Base-by-base conservation (phyloP, 2,113 vertebrate genomes). In the Loxodonta africana region DNA sequence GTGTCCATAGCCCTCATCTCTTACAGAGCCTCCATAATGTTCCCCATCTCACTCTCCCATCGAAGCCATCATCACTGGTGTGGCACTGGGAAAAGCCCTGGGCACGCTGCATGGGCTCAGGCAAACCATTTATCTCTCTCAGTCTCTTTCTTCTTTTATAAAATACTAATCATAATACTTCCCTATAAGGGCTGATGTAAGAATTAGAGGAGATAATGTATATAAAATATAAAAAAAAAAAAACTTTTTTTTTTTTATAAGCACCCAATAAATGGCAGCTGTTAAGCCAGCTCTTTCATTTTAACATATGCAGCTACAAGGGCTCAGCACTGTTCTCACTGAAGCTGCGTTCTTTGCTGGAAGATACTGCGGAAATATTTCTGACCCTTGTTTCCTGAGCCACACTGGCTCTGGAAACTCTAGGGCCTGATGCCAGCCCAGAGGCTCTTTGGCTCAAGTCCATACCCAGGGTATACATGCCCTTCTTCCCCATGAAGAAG, bases 221-320 rank as follows among this genome's bases (percentile, higher is more conserved):
- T 14, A 10, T 37, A 37, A 37, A 37, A 37, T 37, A 37, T 37
- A 37, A 37, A 37, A 37, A 37, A 37, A 37, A 37, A 37, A 37
- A 37, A 37, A 37, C 37, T 37, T 37, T 37, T 37, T 37, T 37
- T 37, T 37, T 37, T 37, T 37, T 37, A 37, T 8, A 77, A 12
- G 25, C 37, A 2, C n/a, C 21, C 17, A 3, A 6, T 33, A 28
- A 8, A 41, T 11, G 0, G 33, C 26, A 30, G 69, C 69, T n/a
- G 6, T 9, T 17, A 26, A n/a, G 33, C 33, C 28, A 7, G 37
- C 26, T 62, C 21, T 44, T 77, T 71, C 33, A 26, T 57, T 57
- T 33, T 2, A 9, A 28, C 67, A 9, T 6, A 2, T 1, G 7
- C 37, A 8, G 0, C 73, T 14, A 1, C 2, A 30, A 10, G 85